A percentile compares a stretch with the other conserved stretches of the same genome.
These are phyloP conservation scores for Apeira syringaria DNA, from an alignment of 2,888 invertebrate genomes.

Conservation along the genomic window DNA sequence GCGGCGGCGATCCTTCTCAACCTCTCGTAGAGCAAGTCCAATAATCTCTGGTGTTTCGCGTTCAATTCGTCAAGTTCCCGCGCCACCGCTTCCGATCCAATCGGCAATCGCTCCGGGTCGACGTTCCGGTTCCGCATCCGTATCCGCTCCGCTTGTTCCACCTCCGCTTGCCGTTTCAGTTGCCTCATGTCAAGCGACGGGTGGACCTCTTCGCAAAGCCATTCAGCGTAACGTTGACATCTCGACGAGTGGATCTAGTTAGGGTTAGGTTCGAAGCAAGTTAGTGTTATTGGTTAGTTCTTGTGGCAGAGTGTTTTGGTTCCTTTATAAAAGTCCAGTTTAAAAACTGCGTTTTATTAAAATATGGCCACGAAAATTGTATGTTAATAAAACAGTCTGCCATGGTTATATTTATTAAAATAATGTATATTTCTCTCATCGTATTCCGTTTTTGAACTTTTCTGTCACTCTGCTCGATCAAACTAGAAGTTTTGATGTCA, in stretches of 20 bases:
- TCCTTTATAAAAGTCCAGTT: not conserved
- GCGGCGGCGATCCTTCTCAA: slow-evolving; percentile 86
- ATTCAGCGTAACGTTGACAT: slow-evolving; percentile 92
- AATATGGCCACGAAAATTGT: no score
- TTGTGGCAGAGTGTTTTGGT: slow-evolving; percentile 48
- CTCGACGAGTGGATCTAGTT: slow-evolving; percentile 93
- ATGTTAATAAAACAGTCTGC: slow-evolving; percentile 13
- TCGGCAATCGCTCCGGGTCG: slow-evolving; percentile 53
- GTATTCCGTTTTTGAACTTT: no score
- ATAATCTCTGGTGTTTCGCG: slow-evolving; percentile 88
- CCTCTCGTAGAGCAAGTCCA: slow-evolving; percentile 87
- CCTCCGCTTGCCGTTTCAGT: slow-evolving; percentile 66
- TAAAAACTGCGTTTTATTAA: no score
- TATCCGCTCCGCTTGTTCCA: slow-evolving; percentile 63
- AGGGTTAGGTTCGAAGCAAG: slow-evolving; percentile 70
- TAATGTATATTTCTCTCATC: slow-evolving; percentile 2
- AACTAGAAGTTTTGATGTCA: not conserved
- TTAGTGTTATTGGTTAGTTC: slow-evolving; percentile 79
- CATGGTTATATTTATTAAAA: slow-evolving; percentile 19
- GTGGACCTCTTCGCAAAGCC: slow-evolving; percentile 91
- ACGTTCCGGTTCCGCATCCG: slow-evolving; percentile 53
- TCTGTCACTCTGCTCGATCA: not conserved
- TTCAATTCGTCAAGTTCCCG: slow-evolving; percentile 92
- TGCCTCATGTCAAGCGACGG: slow-evolving; percentile 88
- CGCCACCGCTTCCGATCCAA: slow-evolving; percentile 90